Evolutionary conservation across 1,140 invertebrate genomes (phyloP).

Genomic region (Heliothis subflexa): DNA sequence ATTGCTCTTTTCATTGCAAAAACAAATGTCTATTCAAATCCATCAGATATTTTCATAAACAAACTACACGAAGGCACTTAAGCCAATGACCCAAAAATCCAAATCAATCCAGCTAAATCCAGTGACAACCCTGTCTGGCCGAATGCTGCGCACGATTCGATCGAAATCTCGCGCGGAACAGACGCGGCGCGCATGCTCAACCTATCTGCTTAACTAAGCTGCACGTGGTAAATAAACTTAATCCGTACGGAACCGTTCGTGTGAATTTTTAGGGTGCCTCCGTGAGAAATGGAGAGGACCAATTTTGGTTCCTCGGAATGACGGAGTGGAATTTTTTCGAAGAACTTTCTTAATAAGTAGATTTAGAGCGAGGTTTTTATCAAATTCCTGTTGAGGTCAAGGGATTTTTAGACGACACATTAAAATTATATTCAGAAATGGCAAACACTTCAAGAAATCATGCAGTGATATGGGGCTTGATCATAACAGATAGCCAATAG

Average conservation of each 20-base stretch:
- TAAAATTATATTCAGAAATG: no score
- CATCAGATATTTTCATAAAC: neutral
- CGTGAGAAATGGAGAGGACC: constrained; percentile 23
- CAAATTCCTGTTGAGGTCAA: no score
- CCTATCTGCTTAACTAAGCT: constrained; percentile 41
- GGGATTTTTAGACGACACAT: no score
- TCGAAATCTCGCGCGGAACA: constrained; percentile 55
- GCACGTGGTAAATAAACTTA: constrained; percentile 47
- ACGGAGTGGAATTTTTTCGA: neutral
- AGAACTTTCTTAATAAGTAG: neutral
- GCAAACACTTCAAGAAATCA: no score
- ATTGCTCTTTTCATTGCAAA: neutral
- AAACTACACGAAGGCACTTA: neutral
- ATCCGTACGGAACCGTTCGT: constrained; percentile 44
- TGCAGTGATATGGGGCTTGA: no score
- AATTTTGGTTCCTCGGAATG: neutral
- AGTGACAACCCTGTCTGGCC: constrained; percentile 28
- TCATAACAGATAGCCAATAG: no score
- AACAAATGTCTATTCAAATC: neutral
- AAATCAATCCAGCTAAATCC: neutral
- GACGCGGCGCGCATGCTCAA: constrained; percentile 46
- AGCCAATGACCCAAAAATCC: constrained; percentile 12
- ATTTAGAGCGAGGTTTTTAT: neutral
- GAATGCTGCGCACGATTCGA: constrained; percentile 52
- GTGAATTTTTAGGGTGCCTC: constrained; percentile 41